Conservation (phyloP, 1,140 invertebrate genomes). For the Harlomillsia oculata region DNA sequence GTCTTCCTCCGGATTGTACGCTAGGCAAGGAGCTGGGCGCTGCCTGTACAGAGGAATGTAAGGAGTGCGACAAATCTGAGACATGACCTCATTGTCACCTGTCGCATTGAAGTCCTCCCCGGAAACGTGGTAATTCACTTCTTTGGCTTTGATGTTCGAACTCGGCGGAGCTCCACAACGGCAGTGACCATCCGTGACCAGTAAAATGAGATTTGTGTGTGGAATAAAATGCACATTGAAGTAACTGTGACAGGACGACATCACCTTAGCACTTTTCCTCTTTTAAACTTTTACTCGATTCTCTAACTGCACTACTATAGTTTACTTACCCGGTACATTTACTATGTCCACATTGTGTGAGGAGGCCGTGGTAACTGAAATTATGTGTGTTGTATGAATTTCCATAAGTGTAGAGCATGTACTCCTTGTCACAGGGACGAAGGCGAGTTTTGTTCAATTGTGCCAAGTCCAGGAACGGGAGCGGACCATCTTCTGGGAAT, state of each 20-base stretch:
- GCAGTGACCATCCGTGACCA: slow-evolving; percentile 80
- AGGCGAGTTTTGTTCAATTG: slow-evolving; percentile 70
- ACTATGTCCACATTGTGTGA: slow-evolving; percentile 79
- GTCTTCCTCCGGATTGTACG: slow-evolving; percentile 23
- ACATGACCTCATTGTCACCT: slow-evolving; percentile 14
- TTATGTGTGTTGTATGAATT: slow-evolving; percentile 29
- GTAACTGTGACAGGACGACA: slow-evolving; percentile 50
- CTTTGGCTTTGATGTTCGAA: slow-evolving; percentile 51
- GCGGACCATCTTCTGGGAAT: slow-evolving; percentile 5
- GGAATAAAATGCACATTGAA: slow-evolving; percentile 88
- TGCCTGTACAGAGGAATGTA: slow-evolving; percentile 17
- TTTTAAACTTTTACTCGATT: background rate
- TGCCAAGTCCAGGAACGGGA: slow-evolving; percentile 22
- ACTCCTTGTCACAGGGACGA: slow-evolving; percentile 72
- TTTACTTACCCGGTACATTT: slow-evolving; percentile 71
- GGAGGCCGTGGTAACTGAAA: slow-evolving; percentile 51
- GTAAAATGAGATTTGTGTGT: slow-evolving; percentile 77
- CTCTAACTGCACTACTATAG: background rate
- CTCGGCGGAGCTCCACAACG: slow-evolving; percentile 78
- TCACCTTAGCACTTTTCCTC: background rate
- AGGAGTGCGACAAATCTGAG: slow-evolving; percentile 19
- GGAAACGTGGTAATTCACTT: slow-evolving; percentile 48
- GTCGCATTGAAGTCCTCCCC: slow-evolving; percentile 12
- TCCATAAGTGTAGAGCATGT: slow-evolving; percentile 54
- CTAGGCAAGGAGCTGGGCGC: slow-evolving; percentile 12